A percentile compares a stretch with the other conserved stretches of the same genome.
Evolutionary conservation across 2,113 vertebrate genomes (phyloP).

Genomic region (Labeo rohita): DNA sequence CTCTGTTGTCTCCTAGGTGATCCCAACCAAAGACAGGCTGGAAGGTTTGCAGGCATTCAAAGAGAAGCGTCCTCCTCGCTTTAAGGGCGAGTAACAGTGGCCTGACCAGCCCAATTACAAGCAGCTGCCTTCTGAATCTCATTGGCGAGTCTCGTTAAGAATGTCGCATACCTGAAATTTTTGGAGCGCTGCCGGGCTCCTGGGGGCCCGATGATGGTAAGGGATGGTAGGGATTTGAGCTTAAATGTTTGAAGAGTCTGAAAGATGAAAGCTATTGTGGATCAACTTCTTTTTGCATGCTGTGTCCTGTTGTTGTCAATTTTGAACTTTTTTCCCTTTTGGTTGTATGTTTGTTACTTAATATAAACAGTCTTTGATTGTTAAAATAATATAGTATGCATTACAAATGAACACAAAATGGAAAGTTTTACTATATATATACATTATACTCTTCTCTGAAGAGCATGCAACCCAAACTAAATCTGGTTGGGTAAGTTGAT

Average conservation of each 20-base stretch:
- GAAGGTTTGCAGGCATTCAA: constrained; percentile 96
- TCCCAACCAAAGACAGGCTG: constrained; percentile 94
- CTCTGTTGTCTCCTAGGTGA: constrained; percentile 81
- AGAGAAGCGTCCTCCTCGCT: constrained; percentile 91
- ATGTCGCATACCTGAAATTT: constrained; percentile 33
- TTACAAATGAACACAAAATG: no score
- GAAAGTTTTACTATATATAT: no score
- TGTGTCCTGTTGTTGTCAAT: constrained; percentile 11
- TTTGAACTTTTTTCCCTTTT: not conserved
- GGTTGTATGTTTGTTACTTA: no score
- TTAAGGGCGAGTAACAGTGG: constrained; percentile 86
- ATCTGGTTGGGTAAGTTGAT: not conserved
- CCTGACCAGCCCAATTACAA: not conserved
- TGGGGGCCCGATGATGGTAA: constrained; percentile 16
- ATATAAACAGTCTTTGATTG: no score
- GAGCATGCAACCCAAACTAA: not conserved
- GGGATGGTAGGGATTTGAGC: constrained; percentile 13
- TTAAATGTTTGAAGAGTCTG: constrained; percentile 14
- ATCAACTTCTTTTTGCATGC: constrained; percentile 17
- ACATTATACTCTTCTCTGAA: not conserved
- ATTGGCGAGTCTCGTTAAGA: constrained; percentile 46
- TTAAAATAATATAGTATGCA: no score
- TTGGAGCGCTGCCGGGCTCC: not conserved
- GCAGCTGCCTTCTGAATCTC: constrained; percentile 54
- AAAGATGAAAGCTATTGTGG: constrained; percentile 5